Percentiles rank a stretch among this genome's conserved stretches.
Evolutionary conservation across 2,888 invertebrate genomes (phyloP).

Genomic region (Antheraea yamamai): DNA sequence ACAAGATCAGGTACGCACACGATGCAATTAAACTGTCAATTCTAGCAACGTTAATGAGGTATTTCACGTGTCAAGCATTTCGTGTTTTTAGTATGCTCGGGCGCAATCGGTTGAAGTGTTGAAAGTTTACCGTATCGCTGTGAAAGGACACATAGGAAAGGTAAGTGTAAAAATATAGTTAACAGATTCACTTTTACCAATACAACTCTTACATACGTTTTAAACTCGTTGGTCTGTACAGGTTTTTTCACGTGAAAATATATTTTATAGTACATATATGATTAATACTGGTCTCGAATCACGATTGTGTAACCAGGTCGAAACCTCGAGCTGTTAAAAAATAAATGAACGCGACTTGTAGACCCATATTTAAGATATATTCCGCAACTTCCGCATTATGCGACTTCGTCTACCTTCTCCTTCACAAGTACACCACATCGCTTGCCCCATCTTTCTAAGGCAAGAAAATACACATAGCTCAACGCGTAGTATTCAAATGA

Average conservation of each 20-base stretch:
- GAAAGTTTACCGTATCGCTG: slow-evolving; percentile 11
- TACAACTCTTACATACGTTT: not conserved
- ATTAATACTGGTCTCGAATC: not conserved
- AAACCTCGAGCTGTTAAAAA: no score
- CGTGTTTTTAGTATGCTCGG: slow-evolving; percentile 17
- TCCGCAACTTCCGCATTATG: no score
- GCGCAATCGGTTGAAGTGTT: slow-evolving; percentile 9
- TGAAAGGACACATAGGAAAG: not conserved
- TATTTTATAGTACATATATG: not conserved
- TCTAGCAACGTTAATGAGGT: not conserved
- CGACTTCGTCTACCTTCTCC: no score
- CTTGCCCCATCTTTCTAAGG: no score
- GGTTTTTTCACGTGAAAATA: not conserved
- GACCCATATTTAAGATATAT: no score
- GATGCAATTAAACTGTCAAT: slow-evolving; percentile 19
- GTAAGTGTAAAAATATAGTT: not conserved
- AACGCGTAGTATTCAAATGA: no score
- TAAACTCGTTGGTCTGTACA: not conserved
- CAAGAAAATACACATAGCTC: no score
- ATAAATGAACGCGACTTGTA: no score
- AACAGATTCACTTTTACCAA: not conserved
- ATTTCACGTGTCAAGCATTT: slow-evolving; percentile 17
- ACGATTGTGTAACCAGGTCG: not conserved
- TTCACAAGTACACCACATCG: no score
- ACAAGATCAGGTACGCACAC: not conserved